phyloP scores from a whole-genome alignment of 2,113 vertebrate species.

The Psittacara wagleri region DNA sequence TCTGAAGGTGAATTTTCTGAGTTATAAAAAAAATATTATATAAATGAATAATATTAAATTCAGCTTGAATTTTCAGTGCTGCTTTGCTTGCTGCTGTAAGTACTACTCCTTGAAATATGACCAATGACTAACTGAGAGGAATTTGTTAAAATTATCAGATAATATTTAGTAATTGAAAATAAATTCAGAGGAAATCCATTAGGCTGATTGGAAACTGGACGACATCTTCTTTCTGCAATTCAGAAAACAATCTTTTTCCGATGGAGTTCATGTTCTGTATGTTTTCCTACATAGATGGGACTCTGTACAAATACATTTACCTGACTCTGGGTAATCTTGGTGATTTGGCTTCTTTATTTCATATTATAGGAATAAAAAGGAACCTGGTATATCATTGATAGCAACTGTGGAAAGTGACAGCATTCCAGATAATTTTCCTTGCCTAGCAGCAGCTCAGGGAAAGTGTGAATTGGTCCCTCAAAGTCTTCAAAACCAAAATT shows the following conservation, averaged over 20 bases:
- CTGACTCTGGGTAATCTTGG: background rate
- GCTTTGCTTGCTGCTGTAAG: background rate
- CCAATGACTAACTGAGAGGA: background rate
- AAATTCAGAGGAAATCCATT: background rate
- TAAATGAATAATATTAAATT: background rate
- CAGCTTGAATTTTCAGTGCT: background rate
- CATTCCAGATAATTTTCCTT: background rate
- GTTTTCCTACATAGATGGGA: background rate
- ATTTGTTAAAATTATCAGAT: background rate
- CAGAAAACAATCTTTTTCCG: accelerated
- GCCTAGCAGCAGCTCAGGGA: background rate
- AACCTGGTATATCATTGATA: background rate
- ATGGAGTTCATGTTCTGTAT: background rate
- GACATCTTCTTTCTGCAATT: background rate
- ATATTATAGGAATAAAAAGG: background rate
- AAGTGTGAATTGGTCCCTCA: background rate
- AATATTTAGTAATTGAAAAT: background rate
- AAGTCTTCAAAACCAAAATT: background rate
- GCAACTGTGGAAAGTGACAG: background rate
- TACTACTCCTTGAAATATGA: background rate
- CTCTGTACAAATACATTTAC: background rate
- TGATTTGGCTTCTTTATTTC: background rate
- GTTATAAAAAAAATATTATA: background rate
- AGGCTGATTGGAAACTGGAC: background rate
- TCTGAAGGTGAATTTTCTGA: background rate